Evolutionary conservation across 2,888 invertebrate species (phyloP).

Genomic region (Zygothrica quintamaculata): DNA sequence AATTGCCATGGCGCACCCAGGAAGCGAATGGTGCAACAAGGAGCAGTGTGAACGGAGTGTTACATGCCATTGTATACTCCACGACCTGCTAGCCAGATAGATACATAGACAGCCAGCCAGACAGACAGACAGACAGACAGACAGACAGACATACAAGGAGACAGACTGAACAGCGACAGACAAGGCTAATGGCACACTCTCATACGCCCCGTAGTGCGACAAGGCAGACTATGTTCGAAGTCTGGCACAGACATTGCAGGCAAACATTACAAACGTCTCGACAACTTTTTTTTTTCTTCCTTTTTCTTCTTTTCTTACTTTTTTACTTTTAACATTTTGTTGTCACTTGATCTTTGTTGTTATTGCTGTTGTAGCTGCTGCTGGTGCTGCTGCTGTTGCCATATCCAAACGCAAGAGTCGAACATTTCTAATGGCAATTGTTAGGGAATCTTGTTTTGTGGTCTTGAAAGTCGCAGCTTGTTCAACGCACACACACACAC

Average conservation of each 20-base stretch:
- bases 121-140: neutral
- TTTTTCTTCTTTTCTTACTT: slow-evolving; percentile 12
- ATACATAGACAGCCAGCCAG: neutral
- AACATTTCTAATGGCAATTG: slow-evolving; percentile 67
- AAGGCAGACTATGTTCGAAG: slow-evolving; percentile 45
- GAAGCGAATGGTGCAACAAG: slow-evolving; percentile 13
- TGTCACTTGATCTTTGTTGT: slow-evolving; percentile 35
- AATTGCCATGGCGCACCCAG: slow-evolving; percentile 52
- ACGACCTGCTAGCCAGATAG: no score
- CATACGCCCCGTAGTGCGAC: slow-evolving; percentile 66
- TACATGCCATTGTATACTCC: slow-evolving; percentile 14
- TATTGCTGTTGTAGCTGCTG: slow-evolving; percentile 22
- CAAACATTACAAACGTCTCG: slow-evolving; percentile 55
- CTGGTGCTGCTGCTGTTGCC: slow-evolving; percentile 42
- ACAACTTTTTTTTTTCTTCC: slow-evolving; percentile 45
- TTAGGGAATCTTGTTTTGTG: slow-evolving; percentile 69
- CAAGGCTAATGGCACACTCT: slow-evolving; percentile 52
- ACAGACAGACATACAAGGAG: slow-evolving; percentile 6
- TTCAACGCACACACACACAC: slow-evolving; percentile 29
- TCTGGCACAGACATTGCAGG: slow-evolving; percentile 45
- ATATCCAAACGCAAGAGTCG: slow-evolving; percentile 50
- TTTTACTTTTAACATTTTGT: slow-evolving; percentile 17
- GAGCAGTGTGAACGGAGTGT: neutral
- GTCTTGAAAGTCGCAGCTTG: slow-evolving; percentile 34
- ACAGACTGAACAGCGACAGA: slow-evolving; percentile 22